Base-by-base conservation (phyloP, 2,797 vertebrate species). In the Centroberyx gerrardi region DNA sequence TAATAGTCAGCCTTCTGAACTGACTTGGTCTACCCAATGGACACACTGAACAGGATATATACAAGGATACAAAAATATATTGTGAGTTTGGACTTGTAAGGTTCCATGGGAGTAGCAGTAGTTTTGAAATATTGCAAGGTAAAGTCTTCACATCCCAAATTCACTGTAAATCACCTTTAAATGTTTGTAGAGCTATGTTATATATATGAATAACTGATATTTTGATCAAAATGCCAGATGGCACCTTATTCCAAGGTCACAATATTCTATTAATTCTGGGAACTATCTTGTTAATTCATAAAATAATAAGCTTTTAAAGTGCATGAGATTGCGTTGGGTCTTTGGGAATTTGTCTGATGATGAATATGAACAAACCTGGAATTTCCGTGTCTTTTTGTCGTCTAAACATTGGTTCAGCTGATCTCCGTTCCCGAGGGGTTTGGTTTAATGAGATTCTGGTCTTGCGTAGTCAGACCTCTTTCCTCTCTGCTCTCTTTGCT, bases 361-460 rank as follows among this genome's bases (percentile, higher is more conserved):
- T 61, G 18, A 22, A 49, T n/a, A 29, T 8, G 48, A 63, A 18
- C 56, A 61, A 5, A 3, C 36, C 62, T 10, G 49, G 2, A 3
- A 54, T 5, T 15, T 2, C 33, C 8, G 5, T 28, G 27, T 29
- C 51, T 55, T 66, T 42, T 56, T 17, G 13, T 17, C 7, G 12
- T 54, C 3, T 1, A 51, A 68, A 54, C 62, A 13, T 65, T 49
- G 49, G 14, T 63, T 48, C 40, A 49, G 17, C 27, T 51, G 48
- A 54, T 48, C 44, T 52, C 22, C 1, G 13, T 42, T 28, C 62
- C 3, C 22, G 27, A 63, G 12, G 0, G 44, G 22, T 51, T 44
- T 49, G 17, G 31, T 52, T 72, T 44, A 58, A 76, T 65, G 44
- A 60, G 31, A n/a, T 64, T 44, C 42, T 33, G 58, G 40, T 60